phyloP scores from a whole-genome alignment of 2,888 invertebrate species.

The Apodemia mormo region DNA sequence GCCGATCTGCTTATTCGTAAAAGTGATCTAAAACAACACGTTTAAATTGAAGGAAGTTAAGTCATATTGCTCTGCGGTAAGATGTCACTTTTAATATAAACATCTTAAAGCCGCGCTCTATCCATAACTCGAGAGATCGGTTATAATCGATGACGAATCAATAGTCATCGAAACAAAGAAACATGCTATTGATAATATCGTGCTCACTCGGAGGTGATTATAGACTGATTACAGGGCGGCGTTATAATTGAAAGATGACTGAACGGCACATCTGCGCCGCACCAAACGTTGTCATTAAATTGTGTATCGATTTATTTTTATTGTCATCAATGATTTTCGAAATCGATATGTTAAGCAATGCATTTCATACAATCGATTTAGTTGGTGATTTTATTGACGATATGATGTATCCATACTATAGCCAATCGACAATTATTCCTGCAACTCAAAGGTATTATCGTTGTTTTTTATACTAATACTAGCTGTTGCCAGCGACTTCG shows the following conservation, averaged over 20 bases:
- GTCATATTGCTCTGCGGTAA: background rate
- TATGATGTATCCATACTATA: no score
- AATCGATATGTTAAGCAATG: slow-evolving; percentile 4
- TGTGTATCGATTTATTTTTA: slow-evolving; percentile 45
- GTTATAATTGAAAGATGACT: slow-evolving; percentile 56
- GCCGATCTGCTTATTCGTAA: no score
- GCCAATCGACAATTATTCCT: no score
- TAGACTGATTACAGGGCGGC: slow-evolving; percentile 73
- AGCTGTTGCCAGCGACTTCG: no score
- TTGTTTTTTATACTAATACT: no score
- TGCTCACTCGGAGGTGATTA: slow-evolving; percentile 54
- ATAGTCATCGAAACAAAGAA: slow-evolving; percentile 15
- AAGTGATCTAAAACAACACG: no score
- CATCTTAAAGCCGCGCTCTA: background rate
- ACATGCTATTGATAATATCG: slow-evolving; percentile 43
- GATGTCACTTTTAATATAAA: background rate
- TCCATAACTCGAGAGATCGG: background rate
- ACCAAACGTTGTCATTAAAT: slow-evolving; percentile 55
- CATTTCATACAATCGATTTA: background rate
- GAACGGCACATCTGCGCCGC: slow-evolving; percentile 46
- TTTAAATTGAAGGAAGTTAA: background rate
- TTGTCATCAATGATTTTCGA: slow-evolving; percentile 39
- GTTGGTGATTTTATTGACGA: background rate
- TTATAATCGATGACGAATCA: slow-evolving; percentile 15
- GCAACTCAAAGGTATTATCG: no score